Percentiles rank a stretch among this genome's conserved stretches.
phyloP scores from a whole-genome alignment of 1,140 invertebrate species.

The Scaptodrosophila lebanonensis region DNA sequence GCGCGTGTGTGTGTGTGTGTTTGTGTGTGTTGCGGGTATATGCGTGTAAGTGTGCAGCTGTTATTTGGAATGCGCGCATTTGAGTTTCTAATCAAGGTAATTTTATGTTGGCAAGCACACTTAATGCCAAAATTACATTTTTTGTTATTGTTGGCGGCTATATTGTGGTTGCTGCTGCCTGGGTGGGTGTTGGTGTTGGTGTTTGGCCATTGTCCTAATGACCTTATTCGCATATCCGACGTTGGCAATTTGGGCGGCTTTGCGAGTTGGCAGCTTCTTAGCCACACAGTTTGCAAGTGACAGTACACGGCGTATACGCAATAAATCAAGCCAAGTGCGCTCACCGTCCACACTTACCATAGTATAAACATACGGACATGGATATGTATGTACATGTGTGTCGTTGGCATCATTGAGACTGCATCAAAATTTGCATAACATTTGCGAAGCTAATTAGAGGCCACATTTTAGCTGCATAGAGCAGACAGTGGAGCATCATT shows the following conservation, averaged over 20 bases:
- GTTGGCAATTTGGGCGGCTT: constrained; percentile 17
- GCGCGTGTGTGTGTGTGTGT: constrained; percentile 7
- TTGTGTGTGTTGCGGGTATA: constrained; percentile 31
- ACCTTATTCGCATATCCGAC: background rate
- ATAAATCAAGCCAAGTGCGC: constrained; percentile 61
- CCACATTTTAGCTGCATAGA: too few species aligned
- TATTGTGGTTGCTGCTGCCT: constrained; percentile 10
- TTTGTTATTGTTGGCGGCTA: constrained; percentile 35
- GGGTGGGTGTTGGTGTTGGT: constrained; percentile 12
- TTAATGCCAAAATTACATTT: constrained; percentile 73
- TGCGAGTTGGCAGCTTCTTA: constrained; percentile 32
- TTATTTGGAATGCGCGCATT: constrained; percentile 30
- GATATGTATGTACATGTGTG: too few species aligned
- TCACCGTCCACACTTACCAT: constrained; percentile 41
- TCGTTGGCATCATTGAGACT: too few species aligned
- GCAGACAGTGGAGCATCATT: too few species aligned
- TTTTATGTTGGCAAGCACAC: constrained; percentile 67
- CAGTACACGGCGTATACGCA: constrained; percentile 47
- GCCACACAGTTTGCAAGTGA: too few species aligned
- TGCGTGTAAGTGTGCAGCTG: background rate
- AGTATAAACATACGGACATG: too few species aligned
- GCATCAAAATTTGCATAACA: too few species aligned
- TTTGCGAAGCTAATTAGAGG: too few species aligned
- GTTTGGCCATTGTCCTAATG: background rate
- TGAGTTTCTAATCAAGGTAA: constrained; percentile 73